phyloP scores from a whole-genome alignment of 2,113 vertebrate genomes.

The Halcyon malimbica region DNA sequence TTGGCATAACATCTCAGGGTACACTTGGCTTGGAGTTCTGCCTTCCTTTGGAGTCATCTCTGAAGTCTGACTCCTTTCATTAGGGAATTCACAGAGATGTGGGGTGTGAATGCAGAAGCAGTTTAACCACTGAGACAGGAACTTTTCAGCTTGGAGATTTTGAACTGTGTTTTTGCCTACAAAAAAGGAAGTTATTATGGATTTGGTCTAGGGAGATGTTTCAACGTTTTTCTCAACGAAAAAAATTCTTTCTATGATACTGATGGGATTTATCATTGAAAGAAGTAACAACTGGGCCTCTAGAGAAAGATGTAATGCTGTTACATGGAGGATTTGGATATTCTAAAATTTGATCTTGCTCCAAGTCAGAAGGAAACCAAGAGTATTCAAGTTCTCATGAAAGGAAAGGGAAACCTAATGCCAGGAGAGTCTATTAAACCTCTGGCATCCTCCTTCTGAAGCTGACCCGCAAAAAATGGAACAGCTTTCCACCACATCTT shows the following conservation, averaged over 20 bases:
- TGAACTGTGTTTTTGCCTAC: not conserved
- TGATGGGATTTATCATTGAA: not conserved
- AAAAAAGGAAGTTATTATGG: not conserved
- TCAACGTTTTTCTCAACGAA: not conserved
- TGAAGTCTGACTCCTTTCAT: not conserved
- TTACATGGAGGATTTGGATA: constrained; percentile 58
- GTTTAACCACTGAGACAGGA: not conserved
- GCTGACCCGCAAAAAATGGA: not conserved
- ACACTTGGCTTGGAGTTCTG: not conserved
- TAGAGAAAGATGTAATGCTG: not conserved
- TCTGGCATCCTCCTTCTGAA: not conserved
- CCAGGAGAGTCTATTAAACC: not conserved
- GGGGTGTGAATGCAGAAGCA: not conserved
- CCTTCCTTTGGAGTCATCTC: not conserved
- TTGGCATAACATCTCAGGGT: not conserved
- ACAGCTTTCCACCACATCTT: not conserved
- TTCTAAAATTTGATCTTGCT: constrained; percentile 42
- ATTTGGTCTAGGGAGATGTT: not conserved
- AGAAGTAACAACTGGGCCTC: not conserved
- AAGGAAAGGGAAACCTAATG: constrained; percentile 2
- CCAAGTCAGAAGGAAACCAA: constrained; percentile 45
- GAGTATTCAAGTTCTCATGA: not conserved
- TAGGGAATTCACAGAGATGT: not conserved
- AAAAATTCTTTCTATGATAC: not conserved
- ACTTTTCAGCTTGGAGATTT: not conserved